Evolutionary conservation across 2,113 vertebrate genomes (phyloP), one percentile per base, ranked within the genome.

Genomic region (Azemiops feae): DNA sequence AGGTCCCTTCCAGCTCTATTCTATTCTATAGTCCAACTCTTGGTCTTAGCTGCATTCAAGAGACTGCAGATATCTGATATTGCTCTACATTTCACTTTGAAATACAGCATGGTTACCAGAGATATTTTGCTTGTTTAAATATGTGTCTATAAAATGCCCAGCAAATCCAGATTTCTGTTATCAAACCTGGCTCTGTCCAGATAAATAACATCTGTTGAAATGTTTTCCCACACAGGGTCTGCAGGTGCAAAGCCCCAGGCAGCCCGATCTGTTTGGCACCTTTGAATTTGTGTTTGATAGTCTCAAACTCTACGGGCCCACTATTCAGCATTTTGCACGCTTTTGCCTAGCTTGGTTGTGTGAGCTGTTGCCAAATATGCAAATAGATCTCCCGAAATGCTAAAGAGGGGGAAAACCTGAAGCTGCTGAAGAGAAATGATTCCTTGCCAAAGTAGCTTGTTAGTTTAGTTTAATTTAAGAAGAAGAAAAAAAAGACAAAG

Each of bases 321-420:
- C 43, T 55, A 20, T 64, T 89, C 91, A 88, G 85, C 86, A 91
- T 91, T 69, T 93, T 45, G 91, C 22, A 4, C 92, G 39, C 69
- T 52, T 85, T 69, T 87, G 87, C 87, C 52, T 30, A 50, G 12
- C 5, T 93, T 94, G 64, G 88, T 88, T 88, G 20, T 4, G 47
- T 5, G 2, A 34, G 50, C 20, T 57, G 57, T 43, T 95, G 89
- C n/a, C 30, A 94, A 23, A 85, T 34, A 90, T 88, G 30, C 39
- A 92, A 23, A 74, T 91, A 3, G 7, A 60, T 88, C 92, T 58
- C 91, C 92, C 81, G 16, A 93, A 53, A 1, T 60, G 3, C 90
- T 94, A 60, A 47, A 30, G 64, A 94, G 89, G 43, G 43, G 2
- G 93, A 93, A 27, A 1, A 1, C 39, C 34, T 89, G 23, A 60